Conservation (phyloP, 2,113 vertebrate genomes). For the Oceanodroma tethys region DNA sequence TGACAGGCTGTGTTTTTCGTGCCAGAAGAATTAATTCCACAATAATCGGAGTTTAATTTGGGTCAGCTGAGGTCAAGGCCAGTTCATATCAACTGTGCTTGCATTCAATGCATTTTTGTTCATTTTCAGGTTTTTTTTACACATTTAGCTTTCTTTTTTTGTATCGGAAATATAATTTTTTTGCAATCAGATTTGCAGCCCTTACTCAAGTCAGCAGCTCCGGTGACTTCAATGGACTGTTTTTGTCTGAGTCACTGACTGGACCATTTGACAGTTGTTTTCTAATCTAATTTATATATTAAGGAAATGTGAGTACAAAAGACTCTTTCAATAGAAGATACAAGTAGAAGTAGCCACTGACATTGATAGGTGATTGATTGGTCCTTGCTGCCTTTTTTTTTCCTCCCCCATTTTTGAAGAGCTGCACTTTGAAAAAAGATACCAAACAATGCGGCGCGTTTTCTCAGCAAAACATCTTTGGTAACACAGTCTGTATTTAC, state of each 20-base stretch:
- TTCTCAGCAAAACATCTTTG: background rate
- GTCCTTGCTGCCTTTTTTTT: background rate
- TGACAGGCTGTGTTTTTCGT: slow-evolving; percentile 33
- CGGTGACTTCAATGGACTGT: background rate
- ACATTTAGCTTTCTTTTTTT: background rate
- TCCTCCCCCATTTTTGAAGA: background rate
- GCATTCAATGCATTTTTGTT: background rate
- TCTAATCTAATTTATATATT: background rate
- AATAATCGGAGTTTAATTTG: background rate
- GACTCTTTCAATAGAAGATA: background rate
- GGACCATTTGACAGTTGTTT: background rate
- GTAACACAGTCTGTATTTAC: background rate
- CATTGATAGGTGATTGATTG: background rate
- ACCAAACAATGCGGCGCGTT: background rate
- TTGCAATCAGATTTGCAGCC: background rate
- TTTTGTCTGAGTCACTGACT: background rate
- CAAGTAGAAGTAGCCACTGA: background rate
- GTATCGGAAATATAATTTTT: background rate
- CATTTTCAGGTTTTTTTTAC: background rate
- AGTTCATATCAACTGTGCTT: background rate
- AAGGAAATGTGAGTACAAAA: background rate
- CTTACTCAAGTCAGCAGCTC: background rate
- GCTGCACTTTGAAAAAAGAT: background rate
- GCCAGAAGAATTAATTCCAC: slow-evolving; percentile 8
- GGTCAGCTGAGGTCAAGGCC: background rate